Conservation (phyloP, 2,888 invertebrate genomes). For the Antitype chi region DNA sequence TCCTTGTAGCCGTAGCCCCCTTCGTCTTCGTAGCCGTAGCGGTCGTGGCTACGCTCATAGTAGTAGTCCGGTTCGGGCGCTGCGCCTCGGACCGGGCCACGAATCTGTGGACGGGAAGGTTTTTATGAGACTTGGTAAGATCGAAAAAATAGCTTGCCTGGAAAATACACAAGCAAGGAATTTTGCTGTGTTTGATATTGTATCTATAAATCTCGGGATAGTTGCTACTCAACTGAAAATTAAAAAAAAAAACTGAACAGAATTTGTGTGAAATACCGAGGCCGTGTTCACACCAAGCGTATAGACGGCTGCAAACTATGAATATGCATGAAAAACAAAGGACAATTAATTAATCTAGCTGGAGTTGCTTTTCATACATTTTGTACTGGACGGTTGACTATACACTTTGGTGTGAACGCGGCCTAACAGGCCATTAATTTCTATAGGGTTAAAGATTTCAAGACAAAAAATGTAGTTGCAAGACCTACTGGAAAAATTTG, state of each 20-base stretch:
- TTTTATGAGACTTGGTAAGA: background rate
- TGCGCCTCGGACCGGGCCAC: constrained; percentile 89
- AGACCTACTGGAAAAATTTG: background rate
- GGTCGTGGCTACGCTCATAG: constrained; percentile 85
- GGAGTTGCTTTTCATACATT: too few species aligned
- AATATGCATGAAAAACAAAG: too few species aligned
- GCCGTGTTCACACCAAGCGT: too few species aligned
- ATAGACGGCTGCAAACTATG: too few species aligned
- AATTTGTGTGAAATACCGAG: background rate
- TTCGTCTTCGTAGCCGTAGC: constrained; percentile 84
- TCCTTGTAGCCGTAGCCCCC: constrained; percentile 76
- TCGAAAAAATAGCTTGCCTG: background rate
- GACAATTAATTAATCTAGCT: too few species aligned
- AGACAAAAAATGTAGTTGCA: background rate
- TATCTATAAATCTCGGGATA: too few species aligned
- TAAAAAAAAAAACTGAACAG: background rate
- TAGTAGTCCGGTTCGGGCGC: constrained; percentile 93
- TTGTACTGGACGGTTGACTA: too few species aligned
- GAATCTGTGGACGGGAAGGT: constrained; percentile 66
- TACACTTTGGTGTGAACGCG: background rate
- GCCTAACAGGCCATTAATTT: background rate
- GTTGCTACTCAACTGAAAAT: background rate
- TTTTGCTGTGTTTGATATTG: background rate
- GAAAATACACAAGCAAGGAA: background rate
- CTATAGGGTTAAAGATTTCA: background rate